phyloP scores from a whole-genome alignment of 2,797 vertebrate genomes.

The Mormyrops boulengeri region DNA sequence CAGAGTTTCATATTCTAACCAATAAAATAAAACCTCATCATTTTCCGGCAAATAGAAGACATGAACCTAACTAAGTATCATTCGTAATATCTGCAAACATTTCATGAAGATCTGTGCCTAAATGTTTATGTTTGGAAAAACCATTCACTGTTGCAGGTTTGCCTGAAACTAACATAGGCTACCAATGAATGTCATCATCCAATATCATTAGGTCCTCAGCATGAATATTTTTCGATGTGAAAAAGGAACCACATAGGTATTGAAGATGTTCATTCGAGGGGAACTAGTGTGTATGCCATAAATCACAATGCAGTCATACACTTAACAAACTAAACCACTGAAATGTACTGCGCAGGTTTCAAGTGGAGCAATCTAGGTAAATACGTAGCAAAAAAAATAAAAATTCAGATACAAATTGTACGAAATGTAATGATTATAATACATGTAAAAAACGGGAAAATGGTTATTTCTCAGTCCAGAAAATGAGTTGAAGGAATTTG shows the following conservation, averaged over 20 bases:
- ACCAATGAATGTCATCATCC: background rate
- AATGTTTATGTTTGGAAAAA: background rate
- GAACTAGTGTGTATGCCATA: background rate
- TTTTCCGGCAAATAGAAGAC: background rate
- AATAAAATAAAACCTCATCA: background rate
- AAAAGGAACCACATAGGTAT: background rate
- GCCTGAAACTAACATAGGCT: background rate
- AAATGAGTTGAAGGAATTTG: background rate
- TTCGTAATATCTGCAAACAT: background rate
- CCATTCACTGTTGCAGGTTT: background rate
- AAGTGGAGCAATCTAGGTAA: background rate
- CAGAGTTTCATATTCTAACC: background rate
- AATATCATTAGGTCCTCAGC: background rate
- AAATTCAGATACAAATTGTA: background rate
- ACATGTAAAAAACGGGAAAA: background rate
- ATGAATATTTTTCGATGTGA: background rate
- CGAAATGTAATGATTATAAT: background rate
- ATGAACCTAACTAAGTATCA: background rate
- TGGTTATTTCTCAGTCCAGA: background rate
- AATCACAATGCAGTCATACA: background rate
- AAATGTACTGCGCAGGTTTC: background rate
- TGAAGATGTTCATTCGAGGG: background rate
- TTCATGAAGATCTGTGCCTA: background rate
- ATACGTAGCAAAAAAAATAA: background rate
- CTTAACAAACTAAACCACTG: background rate